Base-by-base conservation (phyloP, 2,113 vertebrate species). In the Electrona antarctica region DNA sequence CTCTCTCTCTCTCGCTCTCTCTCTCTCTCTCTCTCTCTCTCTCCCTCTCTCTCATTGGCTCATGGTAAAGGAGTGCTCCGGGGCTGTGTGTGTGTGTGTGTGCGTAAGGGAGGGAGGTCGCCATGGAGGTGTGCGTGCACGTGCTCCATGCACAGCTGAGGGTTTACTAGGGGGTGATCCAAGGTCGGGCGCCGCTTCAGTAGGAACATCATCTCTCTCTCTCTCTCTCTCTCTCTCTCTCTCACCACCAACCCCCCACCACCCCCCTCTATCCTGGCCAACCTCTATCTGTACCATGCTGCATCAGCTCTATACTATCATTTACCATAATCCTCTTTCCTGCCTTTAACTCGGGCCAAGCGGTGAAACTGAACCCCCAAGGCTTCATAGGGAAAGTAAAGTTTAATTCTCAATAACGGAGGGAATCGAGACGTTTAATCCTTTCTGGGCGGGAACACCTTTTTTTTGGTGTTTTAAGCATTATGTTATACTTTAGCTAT, bases 241-340 rank as follows among this genome's bases (percentile, higher is more conserved):
- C n/a, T 8, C 83, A 80, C 78, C 69, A 79, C 33, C 77, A 67
- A 74, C 74, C 65, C 82, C 62, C 62, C 67, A 57, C 52, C 49
- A 52, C 54, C 28, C 7, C 65, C 55, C 51, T 54, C 15, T 61
- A 14, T 63, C 13, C 55, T 29, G 14, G 33, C 48, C 65, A 9
- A 55, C 72, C 71, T 74, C 69, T 77, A 81, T 87, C 87, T 85
- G 55, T 60, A 73, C 72, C 77, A 12, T 80, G 86, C 89, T 88
- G 86, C 83, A 80, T 91, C 87, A 89, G 85, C 87, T 73, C 66
- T 81, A 83, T 73, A 76, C 71, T 82, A 84, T 78, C 54, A 15
- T 80, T 50, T 73, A 69, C 66, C 47, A 7, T 88, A 91, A 90
- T 90, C 89, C 81, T 60, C 79, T 83, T 79, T 69, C 69, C 69